Percentiles rank a stretch among this genome's conserved stretches.
phyloP scores from a whole-genome alignment of 2,113 vertebrate species.

The Corvus hawaiiensis region DNA sequence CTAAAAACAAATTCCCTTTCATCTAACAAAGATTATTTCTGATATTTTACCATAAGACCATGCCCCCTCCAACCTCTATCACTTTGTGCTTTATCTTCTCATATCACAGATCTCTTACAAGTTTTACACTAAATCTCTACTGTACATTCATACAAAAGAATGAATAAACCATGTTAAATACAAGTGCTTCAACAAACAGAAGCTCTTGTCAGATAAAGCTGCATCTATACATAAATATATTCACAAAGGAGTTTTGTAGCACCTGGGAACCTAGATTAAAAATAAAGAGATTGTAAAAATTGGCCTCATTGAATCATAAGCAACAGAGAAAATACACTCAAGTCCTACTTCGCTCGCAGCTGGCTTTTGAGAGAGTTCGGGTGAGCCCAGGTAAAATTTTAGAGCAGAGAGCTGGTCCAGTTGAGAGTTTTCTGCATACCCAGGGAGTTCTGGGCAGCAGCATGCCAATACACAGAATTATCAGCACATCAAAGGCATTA shows the following conservation, averaged over 20 bases:
- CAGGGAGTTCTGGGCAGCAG: constrained; percentile 47
- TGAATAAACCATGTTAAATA: not conserved
- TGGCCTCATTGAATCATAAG: not conserved
- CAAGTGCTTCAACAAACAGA: not conserved
- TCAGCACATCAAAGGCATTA: constrained; percentile 75
- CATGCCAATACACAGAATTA: constrained; percentile 69
- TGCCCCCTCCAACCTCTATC: not conserved
- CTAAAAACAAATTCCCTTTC: not conserved
- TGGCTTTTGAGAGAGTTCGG: not conserved
- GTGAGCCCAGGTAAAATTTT: not conserved
- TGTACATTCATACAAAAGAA: not conserved
- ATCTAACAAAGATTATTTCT: not conserved
- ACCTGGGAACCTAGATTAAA: not conserved
- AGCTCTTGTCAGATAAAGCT: not conserved
- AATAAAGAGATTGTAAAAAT: not conserved
- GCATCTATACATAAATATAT: not conserved
- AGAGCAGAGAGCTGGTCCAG: not conserved
- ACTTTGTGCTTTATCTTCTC: not conserved
- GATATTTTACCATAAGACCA: not conserved
- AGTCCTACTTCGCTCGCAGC: not conserved
- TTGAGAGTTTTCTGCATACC: not conserved
- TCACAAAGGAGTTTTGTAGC: not conserved
- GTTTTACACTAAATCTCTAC: not conserved
- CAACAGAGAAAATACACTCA: not conserved
- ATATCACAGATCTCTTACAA: not conserved